These are phyloP conservation scores for Euwallacea similis DNA, from an alignment of 1,140 invertebrate genomes.

Conservation along the genomic window DNA sequence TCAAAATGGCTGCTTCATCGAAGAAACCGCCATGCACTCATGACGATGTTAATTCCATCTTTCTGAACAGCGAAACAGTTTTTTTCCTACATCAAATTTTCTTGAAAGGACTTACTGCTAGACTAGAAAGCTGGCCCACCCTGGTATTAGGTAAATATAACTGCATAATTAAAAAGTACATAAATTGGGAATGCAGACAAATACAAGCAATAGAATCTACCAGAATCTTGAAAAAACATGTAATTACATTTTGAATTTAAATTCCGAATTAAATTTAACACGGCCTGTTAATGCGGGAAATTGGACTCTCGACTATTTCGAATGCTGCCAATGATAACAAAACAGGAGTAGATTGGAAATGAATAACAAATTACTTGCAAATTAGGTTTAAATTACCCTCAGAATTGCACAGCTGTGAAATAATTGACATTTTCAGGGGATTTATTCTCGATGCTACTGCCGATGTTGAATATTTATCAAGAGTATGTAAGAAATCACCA, in stretches of 20 bases:
- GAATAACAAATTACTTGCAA: too few relatives aligned
- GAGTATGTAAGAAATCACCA: slow-evolving; percentile 94
- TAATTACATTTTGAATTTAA: neutral
- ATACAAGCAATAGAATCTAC: neutral
- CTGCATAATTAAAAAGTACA: too few relatives aligned
- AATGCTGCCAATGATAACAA: too few relatives aligned
- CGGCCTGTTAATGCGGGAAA: neutral
- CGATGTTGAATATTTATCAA: slow-evolving; percentile 93
- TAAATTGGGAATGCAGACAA: too few relatives aligned
- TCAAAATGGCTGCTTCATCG: slow-evolving; percentile 92
- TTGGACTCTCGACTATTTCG: neutral
- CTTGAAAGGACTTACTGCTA: slow-evolving; percentile 87
- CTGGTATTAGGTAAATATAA: slow-evolving; percentile 71
- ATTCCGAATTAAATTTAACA: neutral
- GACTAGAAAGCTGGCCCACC: slow-evolving; percentile 92
- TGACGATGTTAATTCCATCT: slow-evolving; percentile 94
- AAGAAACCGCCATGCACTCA: slow-evolving; percentile 92
- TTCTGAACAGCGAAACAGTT: slow-evolving; percentile 91
- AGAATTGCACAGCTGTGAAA: neutral
- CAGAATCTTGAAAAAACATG: neutral
- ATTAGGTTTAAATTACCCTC: too few relatives aligned
- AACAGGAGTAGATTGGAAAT: too few relatives aligned
- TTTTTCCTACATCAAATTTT: slow-evolving; percentile 95
- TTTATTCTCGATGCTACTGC: slow-evolving; percentile 90
- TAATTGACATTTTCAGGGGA: slow-evolving; percentile 67